phyloP scores from a whole-genome alignment of 2,888 invertebrate species.

The Phyto melanocephala region DNA sequence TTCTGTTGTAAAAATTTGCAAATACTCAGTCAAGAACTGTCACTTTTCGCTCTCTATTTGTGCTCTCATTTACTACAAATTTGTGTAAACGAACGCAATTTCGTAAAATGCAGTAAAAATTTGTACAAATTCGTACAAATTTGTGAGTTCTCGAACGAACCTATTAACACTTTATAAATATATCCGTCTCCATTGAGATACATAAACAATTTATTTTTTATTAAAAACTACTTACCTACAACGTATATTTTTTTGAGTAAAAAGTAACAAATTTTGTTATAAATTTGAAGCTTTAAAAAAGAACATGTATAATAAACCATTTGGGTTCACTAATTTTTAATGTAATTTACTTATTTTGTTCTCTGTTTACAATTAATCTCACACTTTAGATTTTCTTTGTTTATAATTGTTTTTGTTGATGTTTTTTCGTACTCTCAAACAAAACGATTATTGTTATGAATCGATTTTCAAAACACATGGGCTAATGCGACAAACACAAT shows the following conservation, averaged over 20 bases:
- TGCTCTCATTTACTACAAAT: no score
- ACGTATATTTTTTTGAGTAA: neutral
- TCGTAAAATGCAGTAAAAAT: no score
- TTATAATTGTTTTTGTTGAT: neutral
- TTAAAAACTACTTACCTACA: neutral
- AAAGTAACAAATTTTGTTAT: neutral
- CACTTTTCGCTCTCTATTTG: no score
- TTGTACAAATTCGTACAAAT: no score
- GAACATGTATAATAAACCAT: neutral
- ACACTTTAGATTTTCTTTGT: neutral
- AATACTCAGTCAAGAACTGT: no score
- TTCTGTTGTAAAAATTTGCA: no score
- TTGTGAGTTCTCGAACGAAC: no score
- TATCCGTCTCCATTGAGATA: constrained; percentile 7
- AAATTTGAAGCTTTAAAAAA: neutral
- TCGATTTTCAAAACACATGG: constrained; percentile 29
- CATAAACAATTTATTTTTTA: neutral
- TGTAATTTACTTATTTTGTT: neutral
- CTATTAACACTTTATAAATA: neutral
- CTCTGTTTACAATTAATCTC: neutral
- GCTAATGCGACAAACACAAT: constrained; percentile 4
- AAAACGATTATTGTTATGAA: constrained; percentile 9
- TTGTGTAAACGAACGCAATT: no score
- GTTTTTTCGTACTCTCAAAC: constrained; percentile 1
- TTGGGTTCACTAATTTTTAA: constrained; percentile 3